Base-by-base conservation (phyloP, 2,113 vertebrate species). In the Ameiurus melas region DNA sequence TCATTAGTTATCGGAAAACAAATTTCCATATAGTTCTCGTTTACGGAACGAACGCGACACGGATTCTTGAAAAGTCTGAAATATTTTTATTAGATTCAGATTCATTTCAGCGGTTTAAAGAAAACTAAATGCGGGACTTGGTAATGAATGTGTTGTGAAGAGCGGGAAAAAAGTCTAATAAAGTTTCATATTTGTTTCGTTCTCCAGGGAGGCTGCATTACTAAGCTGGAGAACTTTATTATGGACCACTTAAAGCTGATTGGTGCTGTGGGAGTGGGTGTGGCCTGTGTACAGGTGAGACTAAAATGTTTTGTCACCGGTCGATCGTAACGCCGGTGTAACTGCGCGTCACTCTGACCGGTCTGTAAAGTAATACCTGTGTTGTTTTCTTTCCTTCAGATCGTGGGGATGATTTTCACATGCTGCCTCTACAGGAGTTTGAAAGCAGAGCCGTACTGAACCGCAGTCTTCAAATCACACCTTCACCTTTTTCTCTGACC, bases 341-440 rank as follows among this genome's bases (percentile, higher is more conserved):
- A 51, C 51, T 12, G 51, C 12, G 51, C 47, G 8, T 53, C 51
- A 53, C 51, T 53, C 51, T 53, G 51, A 55, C 53, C 53, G 12
- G 13, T 55, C 1, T 16, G 1, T 75, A 39, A 25, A 73, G 2
- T 55, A 47, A 22, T 68, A 22, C 30, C n/a, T n/a, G 36, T 27
- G 4, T 85, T 22, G 39, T 43, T 43, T 43, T 43, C 4, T 85
- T 5, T 27, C 77, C 0, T 75, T 78, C 93, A 99, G 98, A 95
- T 99, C 91, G 96, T 99, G 1, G 98, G 98, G 82, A 99, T 99
- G 98, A 95, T 98, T 92, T 98, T 99, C 92, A 99, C 98, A 3
- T 99, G 97, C 96, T 98, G 97, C 91, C 94, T 99, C 64, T 99
- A 99, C 91, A 95, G 92, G 92, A 99, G 95, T 94, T 94, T 99